Evolutionary conservation across 2,797 vertebrate species (phyloP).

Genomic region (Bradypus variegatus): DNA sequence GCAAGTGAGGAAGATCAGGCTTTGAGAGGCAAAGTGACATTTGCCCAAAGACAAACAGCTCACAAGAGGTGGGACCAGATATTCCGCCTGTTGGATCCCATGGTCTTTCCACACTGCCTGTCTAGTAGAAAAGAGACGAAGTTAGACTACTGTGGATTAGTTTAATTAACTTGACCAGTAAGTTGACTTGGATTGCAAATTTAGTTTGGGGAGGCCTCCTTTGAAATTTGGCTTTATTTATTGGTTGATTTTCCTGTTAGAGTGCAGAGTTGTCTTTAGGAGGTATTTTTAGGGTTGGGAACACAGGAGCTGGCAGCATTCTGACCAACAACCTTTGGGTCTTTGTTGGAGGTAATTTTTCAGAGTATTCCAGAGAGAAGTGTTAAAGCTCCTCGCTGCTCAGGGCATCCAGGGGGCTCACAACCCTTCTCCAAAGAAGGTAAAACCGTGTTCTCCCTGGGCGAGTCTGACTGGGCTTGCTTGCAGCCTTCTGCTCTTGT

Average conservation of each 20-base stretch:
- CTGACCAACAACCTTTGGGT: background rate
- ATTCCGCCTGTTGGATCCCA: background rate
- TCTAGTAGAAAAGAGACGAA: background rate
- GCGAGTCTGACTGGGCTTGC: background rate
- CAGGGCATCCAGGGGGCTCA: background rate
- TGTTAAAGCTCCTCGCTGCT: background rate
- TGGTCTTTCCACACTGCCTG: background rate
- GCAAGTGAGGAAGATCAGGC: background rate
- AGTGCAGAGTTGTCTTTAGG: background rate
- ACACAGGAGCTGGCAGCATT: background rate
- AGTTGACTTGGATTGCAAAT: background rate
- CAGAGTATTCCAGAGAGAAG: background rate
- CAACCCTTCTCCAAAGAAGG: background rate
- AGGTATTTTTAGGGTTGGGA: background rate
- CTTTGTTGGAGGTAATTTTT: slow-evolving; percentile 10
- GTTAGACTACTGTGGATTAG: background rate
- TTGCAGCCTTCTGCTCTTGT: background rate
- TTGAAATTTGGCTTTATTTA: background rate
- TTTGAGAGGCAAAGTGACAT: background rate
- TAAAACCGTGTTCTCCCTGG: background rate
- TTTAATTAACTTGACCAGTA: background rate
- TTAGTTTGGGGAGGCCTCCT: background rate
- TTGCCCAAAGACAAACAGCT: background rate
- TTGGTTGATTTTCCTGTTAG: background rate
- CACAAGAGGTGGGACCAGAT: background rate